A percentile compares a stretch with the other conserved stretches of the same genome.
Conservation (phyloP, 2,113 vertebrate species). For the Saimiri boliviensis region DNA sequence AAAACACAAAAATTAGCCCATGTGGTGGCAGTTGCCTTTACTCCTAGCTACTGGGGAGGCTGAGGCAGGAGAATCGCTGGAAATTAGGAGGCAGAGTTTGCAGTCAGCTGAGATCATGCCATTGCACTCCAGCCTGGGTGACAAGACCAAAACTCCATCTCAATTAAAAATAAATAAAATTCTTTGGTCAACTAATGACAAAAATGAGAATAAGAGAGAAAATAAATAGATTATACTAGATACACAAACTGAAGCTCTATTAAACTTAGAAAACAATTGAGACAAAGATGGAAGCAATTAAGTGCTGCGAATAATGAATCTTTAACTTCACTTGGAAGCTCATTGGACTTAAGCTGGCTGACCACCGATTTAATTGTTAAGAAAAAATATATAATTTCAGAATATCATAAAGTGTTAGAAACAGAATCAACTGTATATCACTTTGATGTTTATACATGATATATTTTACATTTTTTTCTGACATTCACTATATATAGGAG, state of each 20-base stretch:
- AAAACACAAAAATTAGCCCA: no score
- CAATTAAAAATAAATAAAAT: no score
- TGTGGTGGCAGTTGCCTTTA: no score
- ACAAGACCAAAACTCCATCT: no score
- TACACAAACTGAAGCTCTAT: neutral
- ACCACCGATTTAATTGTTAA: neutral
- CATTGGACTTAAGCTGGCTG: neutral
- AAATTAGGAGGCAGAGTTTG: no score
- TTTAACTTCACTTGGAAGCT: neutral
- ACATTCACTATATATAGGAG: neutral
- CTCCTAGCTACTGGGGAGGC: no score
- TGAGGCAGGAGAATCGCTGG: no score
- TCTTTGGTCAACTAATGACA: neutral
- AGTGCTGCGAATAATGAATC: neutral
- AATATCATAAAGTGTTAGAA: neutral
- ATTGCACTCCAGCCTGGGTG: no score
- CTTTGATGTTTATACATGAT: neutral
- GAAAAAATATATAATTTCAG: neutral
- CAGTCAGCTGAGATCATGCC: no score
- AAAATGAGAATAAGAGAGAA: constrained; percentile 1
- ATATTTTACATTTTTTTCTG: neutral
- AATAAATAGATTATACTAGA: neutral
- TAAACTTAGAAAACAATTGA: neutral
- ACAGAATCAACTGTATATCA: neutral
- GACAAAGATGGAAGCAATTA: neutral